phyloP scores from a whole-genome alignment of 2,888 invertebrate genomes.

The Leptinotarsa juncta region DNA sequence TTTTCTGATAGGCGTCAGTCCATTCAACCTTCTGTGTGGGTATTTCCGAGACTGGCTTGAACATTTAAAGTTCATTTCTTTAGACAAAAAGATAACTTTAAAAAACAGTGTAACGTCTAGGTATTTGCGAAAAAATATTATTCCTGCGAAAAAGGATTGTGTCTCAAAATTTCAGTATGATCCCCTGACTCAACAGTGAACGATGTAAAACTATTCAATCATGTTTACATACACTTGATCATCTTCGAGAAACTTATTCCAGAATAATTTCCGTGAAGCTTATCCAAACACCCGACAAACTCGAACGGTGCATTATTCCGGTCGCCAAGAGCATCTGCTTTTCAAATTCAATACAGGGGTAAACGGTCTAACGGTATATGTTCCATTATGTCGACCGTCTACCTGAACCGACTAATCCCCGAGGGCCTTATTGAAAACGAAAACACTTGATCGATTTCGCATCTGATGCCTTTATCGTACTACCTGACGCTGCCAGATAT shows the following conservation, averaged over 20 bases:
- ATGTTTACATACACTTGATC: not conserved
- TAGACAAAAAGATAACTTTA: too few relatives aligned
- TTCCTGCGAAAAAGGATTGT: too few relatives aligned
- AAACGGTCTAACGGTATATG: conserved; percentile 3
- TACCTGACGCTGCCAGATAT: conserved; percentile 10
- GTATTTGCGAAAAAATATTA: too few relatives aligned
- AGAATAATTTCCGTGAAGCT: not conserved
- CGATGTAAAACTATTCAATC: not conserved
- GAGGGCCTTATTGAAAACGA: conserved; percentile 34
- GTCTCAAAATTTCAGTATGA: too few relatives aligned
- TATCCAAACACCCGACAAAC: not conserved
- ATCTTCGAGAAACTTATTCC: not conserved
- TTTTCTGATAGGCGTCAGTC: too few relatives aligned
- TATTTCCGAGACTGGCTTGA: too few relatives aligned
- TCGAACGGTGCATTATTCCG: not conserved
- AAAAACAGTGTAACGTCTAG: too few relatives aligned
- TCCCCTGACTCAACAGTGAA: too few relatives aligned
- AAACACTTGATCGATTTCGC: conserved; percentile 41
- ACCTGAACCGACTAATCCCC: conserved; percentile 34
- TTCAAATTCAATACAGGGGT: not conserved
- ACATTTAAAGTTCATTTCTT: too few relatives aligned
- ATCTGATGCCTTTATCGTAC: conserved; percentile 15
- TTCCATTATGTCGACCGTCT: conserved; percentile 15
- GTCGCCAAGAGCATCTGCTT: not conserved
- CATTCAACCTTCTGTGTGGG: too few relatives aligned